Evolutionary conservation across 2,888 invertebrate species (phyloP).

Genomic region (Masnerella sp.): DNA sequence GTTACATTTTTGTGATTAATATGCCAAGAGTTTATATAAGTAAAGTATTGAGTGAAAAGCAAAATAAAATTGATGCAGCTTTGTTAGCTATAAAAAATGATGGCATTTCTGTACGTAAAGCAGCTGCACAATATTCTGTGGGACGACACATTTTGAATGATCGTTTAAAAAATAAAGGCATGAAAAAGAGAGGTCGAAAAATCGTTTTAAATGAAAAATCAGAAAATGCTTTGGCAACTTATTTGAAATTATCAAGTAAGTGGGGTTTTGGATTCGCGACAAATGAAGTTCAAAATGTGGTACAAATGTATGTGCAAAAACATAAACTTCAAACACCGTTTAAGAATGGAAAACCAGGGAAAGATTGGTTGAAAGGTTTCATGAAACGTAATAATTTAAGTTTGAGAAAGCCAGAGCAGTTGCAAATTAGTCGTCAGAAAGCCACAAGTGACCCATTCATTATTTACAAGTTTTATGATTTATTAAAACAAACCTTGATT

Average conservation of each 20-base stretch:
- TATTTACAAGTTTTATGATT: constrained; percentile 33
- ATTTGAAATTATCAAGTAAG: constrained; percentile 19
- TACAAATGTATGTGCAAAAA: constrained; percentile 8
- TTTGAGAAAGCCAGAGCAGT: constrained; percentile 8
- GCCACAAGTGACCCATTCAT: constrained; percentile 33
- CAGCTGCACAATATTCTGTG: neutral
- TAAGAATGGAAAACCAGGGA: neutral
- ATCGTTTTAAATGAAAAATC: neutral
- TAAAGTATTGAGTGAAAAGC: constrained; percentile 3
- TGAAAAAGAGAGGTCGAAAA: constrained; percentile 21
- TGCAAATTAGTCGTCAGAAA: neutral
- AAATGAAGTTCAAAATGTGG: constrained; percentile 16
- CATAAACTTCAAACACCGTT: constrained; percentile 10
- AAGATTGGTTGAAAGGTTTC: constrained; percentile 17
- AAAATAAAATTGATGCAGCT: too few species aligned
- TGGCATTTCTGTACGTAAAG: neutral
- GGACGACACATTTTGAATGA: neutral
- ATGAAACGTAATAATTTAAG: constrained; percentile 9
- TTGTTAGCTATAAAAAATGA: too few species aligned
- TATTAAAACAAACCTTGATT: neutral
- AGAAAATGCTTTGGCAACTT: constrained; percentile 14
- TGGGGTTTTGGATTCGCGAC: constrained; percentile 27
- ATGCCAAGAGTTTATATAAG: too few species aligned
- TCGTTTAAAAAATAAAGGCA: neutral
- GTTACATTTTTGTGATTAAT: too few species aligned